phyloP scores from a whole-genome alignment of 2,113 vertebrate genomes.

The Notothenia coriiceps region DNA sequence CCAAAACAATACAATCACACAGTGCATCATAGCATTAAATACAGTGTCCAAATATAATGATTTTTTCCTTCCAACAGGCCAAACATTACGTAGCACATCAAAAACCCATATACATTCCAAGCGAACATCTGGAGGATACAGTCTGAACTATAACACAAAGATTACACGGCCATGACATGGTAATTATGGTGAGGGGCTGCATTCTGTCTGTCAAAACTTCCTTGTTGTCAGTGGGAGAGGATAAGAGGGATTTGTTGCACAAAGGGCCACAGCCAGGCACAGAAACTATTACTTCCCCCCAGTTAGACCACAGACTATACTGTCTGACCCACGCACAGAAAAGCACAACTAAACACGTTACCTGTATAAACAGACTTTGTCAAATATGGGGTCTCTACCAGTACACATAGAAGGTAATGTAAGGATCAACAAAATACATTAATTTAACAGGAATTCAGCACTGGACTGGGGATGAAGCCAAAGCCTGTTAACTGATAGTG shows the following conservation, averaged over 20 bases:
- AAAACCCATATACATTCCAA: conserved; percentile 5
- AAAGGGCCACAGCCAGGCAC: conserved; percentile 71
- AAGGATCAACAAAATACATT: neutral
- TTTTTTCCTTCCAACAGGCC: neutral
- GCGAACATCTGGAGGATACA: conserved; percentile 45
- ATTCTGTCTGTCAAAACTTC: conserved; percentile 77
- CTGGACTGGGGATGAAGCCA: conserved; percentile 15
- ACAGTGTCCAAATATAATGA: neutral
- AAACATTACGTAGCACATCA: conserved; percentile 1
- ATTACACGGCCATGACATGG: conserved; percentile 56
- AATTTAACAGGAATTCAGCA: conserved; percentile 27
- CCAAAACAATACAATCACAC: neutral
- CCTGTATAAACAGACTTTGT: conserved; percentile 2
- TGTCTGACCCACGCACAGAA: conserved; percentile 63
- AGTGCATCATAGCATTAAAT: neutral
- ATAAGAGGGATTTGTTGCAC: conserved; percentile 79
- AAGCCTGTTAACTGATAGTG: conserved; percentile 33
- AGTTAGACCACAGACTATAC: conserved; percentile 76
- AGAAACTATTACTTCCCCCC: conserved; percentile 80
- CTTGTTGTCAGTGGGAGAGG: conserved; percentile 81
- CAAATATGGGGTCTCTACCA: neutral
- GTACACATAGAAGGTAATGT: neutral
- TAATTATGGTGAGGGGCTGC: conserved; percentile 64
- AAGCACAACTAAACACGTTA: conserved; percentile 18
- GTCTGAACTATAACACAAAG: conserved; percentile 44